phyloP scores from a whole-genome alignment of 2,888 invertebrate genomes.

The Sinelater perroti region DNA sequence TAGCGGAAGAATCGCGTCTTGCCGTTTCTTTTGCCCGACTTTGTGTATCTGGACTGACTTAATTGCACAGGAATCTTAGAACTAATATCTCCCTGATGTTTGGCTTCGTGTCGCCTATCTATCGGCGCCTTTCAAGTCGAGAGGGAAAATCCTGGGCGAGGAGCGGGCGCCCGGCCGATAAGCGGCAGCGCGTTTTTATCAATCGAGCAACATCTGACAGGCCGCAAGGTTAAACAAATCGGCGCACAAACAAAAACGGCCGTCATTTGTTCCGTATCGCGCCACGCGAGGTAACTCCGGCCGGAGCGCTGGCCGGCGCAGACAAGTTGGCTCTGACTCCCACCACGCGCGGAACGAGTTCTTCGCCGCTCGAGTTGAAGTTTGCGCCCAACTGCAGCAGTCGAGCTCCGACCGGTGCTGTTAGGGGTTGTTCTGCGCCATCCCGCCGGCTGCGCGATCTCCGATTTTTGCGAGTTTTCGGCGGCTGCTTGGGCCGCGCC shows the following conservation, averaged over 20 bases:
- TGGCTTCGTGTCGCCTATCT: no score
- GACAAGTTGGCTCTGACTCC: conserved; percentile 46
- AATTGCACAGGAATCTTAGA: no score
- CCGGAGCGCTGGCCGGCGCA: conserved; percentile 40
- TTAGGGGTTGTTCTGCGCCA: conserved; percentile 29
- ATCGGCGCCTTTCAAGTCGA: no score
- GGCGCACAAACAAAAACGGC: conserved; percentile 31
- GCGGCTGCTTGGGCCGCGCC: not conserved
- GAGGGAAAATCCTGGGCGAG: no score
- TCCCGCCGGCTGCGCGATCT: conserved; percentile 22
- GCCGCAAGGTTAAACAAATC: conserved; percentile 37
- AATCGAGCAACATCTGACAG: conserved; percentile 20
- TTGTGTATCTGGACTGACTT: no score
- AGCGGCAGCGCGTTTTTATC: no score
- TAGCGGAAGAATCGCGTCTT: no score
- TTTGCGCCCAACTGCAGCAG: conserved; percentile 37
- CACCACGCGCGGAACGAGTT: conserved; percentile 43
- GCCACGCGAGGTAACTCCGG: conserved; percentile 39
- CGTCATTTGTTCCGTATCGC: conserved; percentile 34
- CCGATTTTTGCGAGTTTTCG: conserved; percentile 9
- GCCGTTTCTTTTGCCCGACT: no score
- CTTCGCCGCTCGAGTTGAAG: conserved; percentile 34
- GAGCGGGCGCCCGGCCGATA: no score
- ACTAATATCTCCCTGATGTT: no score
- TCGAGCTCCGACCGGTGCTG: conserved; percentile 40